Evolutionary conservation across 2,888 invertebrate species (phyloP).

Genomic region (Melanostoma scalare): DNA sequence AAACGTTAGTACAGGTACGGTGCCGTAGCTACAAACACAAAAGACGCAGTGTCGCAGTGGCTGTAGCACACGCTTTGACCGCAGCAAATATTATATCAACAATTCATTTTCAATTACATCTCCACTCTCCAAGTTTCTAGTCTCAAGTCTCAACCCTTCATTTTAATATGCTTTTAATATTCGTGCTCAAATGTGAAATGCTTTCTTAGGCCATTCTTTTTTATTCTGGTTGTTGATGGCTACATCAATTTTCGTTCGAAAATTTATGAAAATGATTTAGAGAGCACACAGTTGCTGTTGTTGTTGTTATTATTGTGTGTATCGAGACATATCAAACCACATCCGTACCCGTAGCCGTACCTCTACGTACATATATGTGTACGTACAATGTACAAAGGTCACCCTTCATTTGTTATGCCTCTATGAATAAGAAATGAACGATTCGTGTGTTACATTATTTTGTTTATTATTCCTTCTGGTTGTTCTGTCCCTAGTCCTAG

Average conservation of each 20-base stretch:
- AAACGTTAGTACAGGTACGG: too few species aligned
- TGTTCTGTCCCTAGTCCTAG: neutral
- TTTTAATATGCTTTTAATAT: neutral
- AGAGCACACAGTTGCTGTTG: slow-evolving; percentile 12
- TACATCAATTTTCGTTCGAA: slow-evolving; percentile 28
- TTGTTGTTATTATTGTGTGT: neutral
- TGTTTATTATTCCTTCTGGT: slow-evolving; percentile 39
- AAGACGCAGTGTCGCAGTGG: too few species aligned
- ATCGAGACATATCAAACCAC: slow-evolving; percentile 33
- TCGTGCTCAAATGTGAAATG: neutral
- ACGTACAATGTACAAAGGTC: slow-evolving; percentile 49
- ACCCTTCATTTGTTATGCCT: slow-evolving; percentile 67
- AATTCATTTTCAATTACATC: slow-evolving; percentile 68
- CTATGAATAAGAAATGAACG: slow-evolving; percentile 60
- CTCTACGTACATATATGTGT: neutral
- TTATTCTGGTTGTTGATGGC: neutral
- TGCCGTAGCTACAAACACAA: too few species aligned
- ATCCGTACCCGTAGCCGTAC: neutral
- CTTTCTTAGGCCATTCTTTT: neutral
- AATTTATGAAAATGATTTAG: slow-evolving; percentile 65
- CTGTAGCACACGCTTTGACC: too few species aligned
- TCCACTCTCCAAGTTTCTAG: slow-evolving; percentile 13
- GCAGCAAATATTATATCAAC: slow-evolving; percentile 32
- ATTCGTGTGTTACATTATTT: slow-evolving; percentile 66
- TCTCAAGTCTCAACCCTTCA: slow-evolving; percentile 5